phyloP scores from a whole-genome alignment of 2,113 vertebrate genomes.

The Clarias gariepinus region DNA sequence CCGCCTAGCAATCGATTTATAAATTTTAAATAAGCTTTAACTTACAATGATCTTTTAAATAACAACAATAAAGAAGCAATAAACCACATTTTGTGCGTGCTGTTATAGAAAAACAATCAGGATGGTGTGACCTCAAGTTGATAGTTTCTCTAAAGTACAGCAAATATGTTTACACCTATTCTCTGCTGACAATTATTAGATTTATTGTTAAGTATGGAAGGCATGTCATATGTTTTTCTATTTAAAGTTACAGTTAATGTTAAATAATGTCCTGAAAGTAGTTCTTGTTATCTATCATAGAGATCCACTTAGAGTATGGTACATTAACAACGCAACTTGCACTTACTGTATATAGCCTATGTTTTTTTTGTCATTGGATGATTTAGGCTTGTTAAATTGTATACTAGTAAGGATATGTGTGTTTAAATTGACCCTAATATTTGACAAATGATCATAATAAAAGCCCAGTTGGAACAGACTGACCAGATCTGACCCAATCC shows the following conservation, averaged over 20 bases:
- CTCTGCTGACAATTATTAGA: neutral
- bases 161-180: neutral
- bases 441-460: too few species aligned
- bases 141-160: neutral
- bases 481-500: too few species aligned
- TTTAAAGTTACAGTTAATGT: neutral
- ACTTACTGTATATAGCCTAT: neutral
- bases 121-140: neutral
- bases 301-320: neutral
- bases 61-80: neutral
- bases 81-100: neutral
- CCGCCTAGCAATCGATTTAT: too few species aligned
- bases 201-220: neutral
- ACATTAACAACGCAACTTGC: neutral
- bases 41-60: neutral
- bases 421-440: too few species aligned
- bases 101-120: neutral
- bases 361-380: neutral
- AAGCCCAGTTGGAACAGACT: too few species aligned
- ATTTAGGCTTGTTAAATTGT: too few species aligned
- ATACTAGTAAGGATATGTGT: too few species aligned
- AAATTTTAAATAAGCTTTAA: neutral
- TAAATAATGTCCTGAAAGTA: neutral
- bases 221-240: neutral
- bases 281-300: neutral